Evolutionary conservation across 2,888 invertebrate genomes (phyloP).

Genomic region (Hypomecis punctinalis): DNA sequence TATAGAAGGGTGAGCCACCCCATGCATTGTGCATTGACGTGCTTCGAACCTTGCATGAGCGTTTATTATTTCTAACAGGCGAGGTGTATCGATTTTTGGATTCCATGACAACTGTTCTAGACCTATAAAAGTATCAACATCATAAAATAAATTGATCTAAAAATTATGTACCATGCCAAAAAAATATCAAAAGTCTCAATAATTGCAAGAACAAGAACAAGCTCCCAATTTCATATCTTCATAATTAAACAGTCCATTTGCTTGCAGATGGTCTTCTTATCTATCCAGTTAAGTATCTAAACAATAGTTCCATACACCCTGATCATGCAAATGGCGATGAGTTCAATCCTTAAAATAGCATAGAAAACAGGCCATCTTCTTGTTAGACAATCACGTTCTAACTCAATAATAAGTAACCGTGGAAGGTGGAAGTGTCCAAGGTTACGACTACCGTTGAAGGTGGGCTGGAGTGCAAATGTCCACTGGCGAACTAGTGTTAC

Average conservation of each 20-base stretch:
- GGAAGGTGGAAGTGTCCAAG: conserved; percentile 43
- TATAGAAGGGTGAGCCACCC: conserved; percentile 81
- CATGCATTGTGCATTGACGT: conserved; percentile 69
- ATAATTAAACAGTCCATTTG: neutral
- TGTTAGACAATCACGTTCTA: conserved; percentile 23
- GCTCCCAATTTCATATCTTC: neutral
- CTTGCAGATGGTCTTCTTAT: conserved; percentile 11
- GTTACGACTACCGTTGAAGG: conserved; percentile 50
- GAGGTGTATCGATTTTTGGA: conserved; percentile 71
- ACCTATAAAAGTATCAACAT: conserved; percentile 2
- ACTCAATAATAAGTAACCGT: conserved; percentile 25
- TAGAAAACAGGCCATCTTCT: conserved; percentile 27
- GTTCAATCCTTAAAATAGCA: conserved; percentile 17
- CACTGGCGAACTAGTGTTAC: conserved; percentile 44
- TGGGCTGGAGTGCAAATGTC: conserved; percentile 56
- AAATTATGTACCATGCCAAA: too few relatives aligned
- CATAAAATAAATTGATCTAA: neutral
- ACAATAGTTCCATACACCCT: conserved; percentile 8
- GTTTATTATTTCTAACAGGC: conserved; percentile 76
- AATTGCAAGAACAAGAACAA: too few relatives aligned
- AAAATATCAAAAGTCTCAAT: too few relatives aligned
- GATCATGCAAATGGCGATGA: conserved; percentile 7
- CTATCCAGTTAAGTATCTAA: conserved; percentile 2
- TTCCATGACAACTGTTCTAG: conserved; percentile 44
- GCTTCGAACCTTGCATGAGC: conserved; percentile 70